A percentile compares a stretch with the other conserved stretches of the same genome.
Conservation (phyloP, 2,113 vertebrate genomes). For the Lophius piscatorius region DNA sequence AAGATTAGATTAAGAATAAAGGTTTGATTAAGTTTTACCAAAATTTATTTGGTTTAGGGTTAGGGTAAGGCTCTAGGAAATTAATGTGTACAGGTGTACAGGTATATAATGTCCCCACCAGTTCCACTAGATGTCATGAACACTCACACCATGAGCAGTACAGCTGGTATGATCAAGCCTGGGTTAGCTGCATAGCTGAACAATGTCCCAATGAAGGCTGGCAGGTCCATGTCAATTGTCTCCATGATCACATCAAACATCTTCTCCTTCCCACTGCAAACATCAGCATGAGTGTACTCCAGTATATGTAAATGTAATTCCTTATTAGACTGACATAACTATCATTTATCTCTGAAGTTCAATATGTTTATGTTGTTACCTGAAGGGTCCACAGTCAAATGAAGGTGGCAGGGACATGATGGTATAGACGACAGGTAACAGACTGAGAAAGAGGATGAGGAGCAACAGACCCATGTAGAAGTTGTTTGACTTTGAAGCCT, state of each 20-base stretch:
- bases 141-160: constrained; percentile 98
- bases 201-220: constrained; percentile 91
- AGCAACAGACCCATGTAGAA: constrained; percentile 98
- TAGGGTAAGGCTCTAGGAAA: too few relatives aligned
- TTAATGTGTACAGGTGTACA: too few relatives aligned
- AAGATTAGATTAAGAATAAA: too few relatives aligned
- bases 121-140: too few relatives aligned
- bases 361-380: constrained; percentile 68
- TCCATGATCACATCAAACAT: constrained; percentile 97
- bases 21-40: too few relatives aligned
- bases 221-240: constrained; percentile 92
- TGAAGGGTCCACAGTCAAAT: constrained; percentile 96
- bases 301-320: background rate
- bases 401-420: constrained; percentile 97
- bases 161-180: constrained; percentile 94
- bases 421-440: constrained; percentile 95
- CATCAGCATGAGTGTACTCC: background rate
- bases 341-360: background rate
- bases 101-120: too few relatives aligned
- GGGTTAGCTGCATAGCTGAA: constrained; percentile 94
- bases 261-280: constrained; percentile 87
- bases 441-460: constrained; percentile 95
- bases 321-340: background rate
- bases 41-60: too few relatives aligned
- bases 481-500: constrained; percentile 97